These are phyloP conservation scores for Pterois miles DNA, from an alignment of 2,797 vertebrate species.

Conservation along the genomic window DNA sequence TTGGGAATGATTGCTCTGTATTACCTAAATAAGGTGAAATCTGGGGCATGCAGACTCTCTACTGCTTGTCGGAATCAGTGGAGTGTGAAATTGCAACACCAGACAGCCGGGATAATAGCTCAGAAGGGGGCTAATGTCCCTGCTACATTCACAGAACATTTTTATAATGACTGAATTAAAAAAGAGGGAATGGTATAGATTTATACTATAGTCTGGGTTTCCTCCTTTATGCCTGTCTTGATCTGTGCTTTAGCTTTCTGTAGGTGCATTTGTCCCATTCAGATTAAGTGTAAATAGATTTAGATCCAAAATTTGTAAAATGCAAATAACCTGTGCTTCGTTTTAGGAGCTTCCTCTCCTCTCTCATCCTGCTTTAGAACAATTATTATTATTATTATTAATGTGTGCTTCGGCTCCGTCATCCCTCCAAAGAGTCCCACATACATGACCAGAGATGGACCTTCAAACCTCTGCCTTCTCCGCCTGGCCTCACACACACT, in stretches of 20 bases:
- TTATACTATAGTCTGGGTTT: constrained; percentile 66
- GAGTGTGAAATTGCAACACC: constrained; percentile 90
- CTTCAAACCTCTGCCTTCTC: constrained; percentile 19
- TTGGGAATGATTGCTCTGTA: constrained; percentile 77
- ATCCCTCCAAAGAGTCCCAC: constrained; percentile 25
- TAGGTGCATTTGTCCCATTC: constrained; percentile 48
- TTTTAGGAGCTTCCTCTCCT: constrained; percentile 20
- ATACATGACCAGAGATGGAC: constrained; percentile 31
- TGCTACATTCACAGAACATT: constrained; percentile 87
- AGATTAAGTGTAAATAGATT: constrained; percentile 65
- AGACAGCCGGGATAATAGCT: constrained; percentile 89
- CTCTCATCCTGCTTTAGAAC: constrained; percentile 44
- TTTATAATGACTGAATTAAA: constrained; percentile 89
- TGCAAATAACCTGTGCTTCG: constrained; percentile 43
- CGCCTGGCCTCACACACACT: constrained; percentile 7
- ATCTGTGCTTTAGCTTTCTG: constrained; percentile 43
- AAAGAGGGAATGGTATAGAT: constrained; percentile 71
- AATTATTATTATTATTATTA: constrained; percentile 64
- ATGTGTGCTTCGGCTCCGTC: constrained; percentile 35
- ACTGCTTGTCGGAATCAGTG: constrained; percentile 85
- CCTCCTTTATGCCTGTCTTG: constrained; percentile 23
- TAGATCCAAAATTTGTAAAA: constrained; percentile 49
- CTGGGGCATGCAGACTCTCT: constrained; percentile 83
- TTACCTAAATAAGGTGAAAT: constrained; percentile 90
- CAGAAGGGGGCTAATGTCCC: constrained; percentile 89